Conservation (phyloP, 2,113 vertebrate genomes). For the Tupaia chinensis region DNA sequence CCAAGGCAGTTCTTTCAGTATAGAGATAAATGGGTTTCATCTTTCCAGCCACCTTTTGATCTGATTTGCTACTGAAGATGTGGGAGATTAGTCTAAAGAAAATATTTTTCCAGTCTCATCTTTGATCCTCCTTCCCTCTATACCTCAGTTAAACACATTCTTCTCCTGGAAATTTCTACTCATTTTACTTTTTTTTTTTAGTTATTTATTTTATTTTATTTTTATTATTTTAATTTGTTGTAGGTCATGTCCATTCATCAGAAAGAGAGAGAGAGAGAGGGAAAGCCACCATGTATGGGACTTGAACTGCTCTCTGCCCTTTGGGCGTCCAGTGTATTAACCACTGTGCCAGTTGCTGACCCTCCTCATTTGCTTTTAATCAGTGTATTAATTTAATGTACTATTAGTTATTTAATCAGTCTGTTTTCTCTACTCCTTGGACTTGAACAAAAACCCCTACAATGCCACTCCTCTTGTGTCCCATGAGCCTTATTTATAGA, state of each 20-base stretch:
- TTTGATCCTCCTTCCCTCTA: background rate
- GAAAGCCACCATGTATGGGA: no score
- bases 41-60: background rate
- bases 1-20: slow-evolving; percentile 2
- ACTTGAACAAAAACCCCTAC: background rate
- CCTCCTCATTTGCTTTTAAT: background rate
- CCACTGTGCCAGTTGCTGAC: no score
- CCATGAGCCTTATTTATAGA: background rate
- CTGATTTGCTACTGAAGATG: background rate
- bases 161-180: background rate
- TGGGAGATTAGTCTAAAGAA: background rate
- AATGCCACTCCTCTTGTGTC: background rate
- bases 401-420: no score
- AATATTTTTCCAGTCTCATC: background rate
- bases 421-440: background rate
- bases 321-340: no score
- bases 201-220: no score
- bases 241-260: no score
- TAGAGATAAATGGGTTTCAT: background rate
- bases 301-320: no score
- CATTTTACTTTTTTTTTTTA: background rate
- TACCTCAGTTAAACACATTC: background rate
- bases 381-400: background rate
- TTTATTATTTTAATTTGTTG: no score
- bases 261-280: no score